Conservation (phyloP, 2,797 vertebrate genomes). For the Melanogrammus aeglefinus region DNA sequence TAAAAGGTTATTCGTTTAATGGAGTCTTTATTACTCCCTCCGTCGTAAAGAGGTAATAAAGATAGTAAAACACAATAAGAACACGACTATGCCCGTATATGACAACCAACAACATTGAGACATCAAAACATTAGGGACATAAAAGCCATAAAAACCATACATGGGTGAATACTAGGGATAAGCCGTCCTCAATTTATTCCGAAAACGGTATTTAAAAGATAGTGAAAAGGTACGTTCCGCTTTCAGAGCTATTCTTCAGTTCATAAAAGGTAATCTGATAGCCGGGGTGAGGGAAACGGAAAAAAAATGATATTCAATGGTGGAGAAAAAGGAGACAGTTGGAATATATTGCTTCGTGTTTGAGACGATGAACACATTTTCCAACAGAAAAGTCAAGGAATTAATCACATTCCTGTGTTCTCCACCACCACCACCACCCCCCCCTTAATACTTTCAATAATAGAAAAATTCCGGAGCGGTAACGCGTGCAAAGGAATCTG, state of each 20-base stretch:
- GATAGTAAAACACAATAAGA: slow-evolving; percentile 24
- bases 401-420: not conserved
- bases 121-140: not conserved
- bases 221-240: not conserved
- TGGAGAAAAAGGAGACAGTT: not conserved
- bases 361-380: not conserved
- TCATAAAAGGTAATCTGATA: slow-evolving; percentile 1
- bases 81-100: slow-evolving; percentile 49
- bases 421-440: not conserved
- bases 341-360: not conserved
- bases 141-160: not conserved
- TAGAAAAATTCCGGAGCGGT: not conserved
- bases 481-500: not conserved
- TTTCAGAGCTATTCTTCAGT: not conserved
- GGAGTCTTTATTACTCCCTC: slow-evolving; percentile 40
- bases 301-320: no score
- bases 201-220: not conserved
- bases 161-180: not conserved
- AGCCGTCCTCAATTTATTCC: not conserved
- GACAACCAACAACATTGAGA: slow-evolving; percentile 18
- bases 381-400: not conserved
- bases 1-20: slow-evolving; percentile 13
- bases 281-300: no score
- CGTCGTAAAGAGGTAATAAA: not conserved
- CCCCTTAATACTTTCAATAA: not conserved